Evolutionary conservation across 2,113 vertebrate genomes (phyloP), one percentile per base, ranked within the genome.

Genomic region (Syngnathus scovelli): DNA sequence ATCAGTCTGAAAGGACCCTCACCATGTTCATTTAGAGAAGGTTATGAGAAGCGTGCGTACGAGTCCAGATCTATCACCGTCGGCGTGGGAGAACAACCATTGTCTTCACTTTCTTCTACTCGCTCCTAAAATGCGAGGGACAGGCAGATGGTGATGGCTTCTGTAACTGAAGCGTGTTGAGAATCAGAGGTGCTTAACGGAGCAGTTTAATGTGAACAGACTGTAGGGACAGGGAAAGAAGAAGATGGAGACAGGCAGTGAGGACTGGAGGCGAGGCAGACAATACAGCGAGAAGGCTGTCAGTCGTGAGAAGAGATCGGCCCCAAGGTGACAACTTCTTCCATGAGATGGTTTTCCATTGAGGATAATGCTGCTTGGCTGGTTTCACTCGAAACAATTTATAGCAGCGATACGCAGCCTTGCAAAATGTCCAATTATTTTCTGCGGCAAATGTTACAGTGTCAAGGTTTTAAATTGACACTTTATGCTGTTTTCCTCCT

Each of bases 271-370:
- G 10, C 43, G 68, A 70, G 67, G 63, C 43, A 11, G 18, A 33
- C 55, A 58, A 62, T 44, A 62, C 58, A 74, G 69, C 56, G 63
- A 64, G 79, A 75, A 71, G 5, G 73, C 76, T 86, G 87, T 87
- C 88, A 89, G 72, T 77, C 64, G 58, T 43, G 70, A 83, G 80
- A 80, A 75, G 63, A 80, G 76, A 88, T 83, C 71, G 52, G 78
- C 87, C 84, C 83, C 78, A 76, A 85, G 84, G 85, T 91, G 88
- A 91, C 85, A 89, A 85, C 83, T 89, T 78, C 85, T 86, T 85
- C 81, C 79, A 77, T 62, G 83, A 84, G 86, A 89, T 85, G 78
- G 75, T 84, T 90, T 90, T 89, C 81, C 70, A 76, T 72, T 1
- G 78, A 77, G 79, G 78, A 83, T 90, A 88, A 89, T 88, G 79